A percentile compares a stretch with the other conserved stretches of the same genome.
Conservation (phyloP, 2,113 vertebrate genomes). For the Mugil cephalus region DNA sequence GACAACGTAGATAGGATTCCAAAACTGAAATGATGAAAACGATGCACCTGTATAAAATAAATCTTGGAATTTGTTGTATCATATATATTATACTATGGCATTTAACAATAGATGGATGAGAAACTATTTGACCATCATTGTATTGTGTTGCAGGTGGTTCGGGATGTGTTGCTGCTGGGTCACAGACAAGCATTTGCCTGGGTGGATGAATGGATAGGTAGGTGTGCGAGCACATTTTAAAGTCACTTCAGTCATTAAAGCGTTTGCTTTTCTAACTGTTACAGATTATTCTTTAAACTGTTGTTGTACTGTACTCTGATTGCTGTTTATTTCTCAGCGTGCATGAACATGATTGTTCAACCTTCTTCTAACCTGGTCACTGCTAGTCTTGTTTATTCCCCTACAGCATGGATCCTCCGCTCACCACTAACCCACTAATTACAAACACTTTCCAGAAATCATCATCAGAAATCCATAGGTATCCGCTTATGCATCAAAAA, state of each 20-base stretch:
- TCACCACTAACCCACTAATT: constrained; percentile 27
- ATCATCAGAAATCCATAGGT: neutral
- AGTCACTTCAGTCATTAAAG: neutral
- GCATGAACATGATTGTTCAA: constrained; percentile 34
- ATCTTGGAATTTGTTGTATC: too few relatives aligned
- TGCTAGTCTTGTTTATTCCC: constrained; percentile 12
- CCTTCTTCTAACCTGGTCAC: constrained; percentile 30
- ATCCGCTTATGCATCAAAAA: neutral
- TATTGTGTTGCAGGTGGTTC: constrained; percentile 87
- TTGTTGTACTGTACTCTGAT: neutral
- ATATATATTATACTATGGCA: neutral
- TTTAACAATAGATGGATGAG: neutral
- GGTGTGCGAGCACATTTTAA: constrained; percentile 57
- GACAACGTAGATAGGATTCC: too few relatives aligned
- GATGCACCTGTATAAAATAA: too few relatives aligned
- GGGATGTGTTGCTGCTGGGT: constrained; percentile 93
- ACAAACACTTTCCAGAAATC: neutral
- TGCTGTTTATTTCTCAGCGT: constrained; percentile 2
- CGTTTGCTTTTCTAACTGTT: neutral
- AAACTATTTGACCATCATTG: neutral
- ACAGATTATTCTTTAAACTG: neutral
- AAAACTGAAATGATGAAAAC: too few relatives aligned
- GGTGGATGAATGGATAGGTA: constrained; percentile 99
- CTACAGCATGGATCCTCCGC: constrained; percentile 41
- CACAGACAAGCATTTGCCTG: constrained; percentile 98